These are phyloP conservation scores for Neomonachus schauinslandi DNA, from an alignment of 2,113 vertebrate genomes.

Conservation along the genomic window DNA sequence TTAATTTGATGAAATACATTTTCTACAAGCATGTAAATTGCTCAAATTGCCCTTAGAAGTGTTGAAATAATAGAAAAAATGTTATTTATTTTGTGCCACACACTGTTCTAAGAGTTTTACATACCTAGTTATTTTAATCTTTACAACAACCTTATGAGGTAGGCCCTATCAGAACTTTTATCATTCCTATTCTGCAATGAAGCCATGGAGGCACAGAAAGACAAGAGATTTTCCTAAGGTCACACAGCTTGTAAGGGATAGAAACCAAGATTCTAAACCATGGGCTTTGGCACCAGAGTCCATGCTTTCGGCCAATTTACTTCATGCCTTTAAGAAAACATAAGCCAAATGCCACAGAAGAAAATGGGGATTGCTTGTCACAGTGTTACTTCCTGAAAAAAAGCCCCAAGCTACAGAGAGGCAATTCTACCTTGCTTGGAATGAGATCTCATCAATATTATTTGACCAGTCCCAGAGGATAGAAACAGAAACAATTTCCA, in stretches of 20 bases:
- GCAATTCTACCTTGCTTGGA: not conserved
- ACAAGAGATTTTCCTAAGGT: not conserved
- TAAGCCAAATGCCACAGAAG: not conserved
- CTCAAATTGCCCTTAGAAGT: not conserved
- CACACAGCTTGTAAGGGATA: not conserved
- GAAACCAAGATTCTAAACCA: not conserved
- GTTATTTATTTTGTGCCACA: not conserved
- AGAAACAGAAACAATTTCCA: not conserved
- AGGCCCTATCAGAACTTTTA: not conserved
- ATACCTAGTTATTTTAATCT: not conserved
- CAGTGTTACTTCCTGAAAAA: not conserved
- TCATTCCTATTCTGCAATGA: not conserved
- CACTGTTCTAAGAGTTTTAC: not conserved
- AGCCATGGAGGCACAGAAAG: not conserved
- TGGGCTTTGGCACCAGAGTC: not conserved
- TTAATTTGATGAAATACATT: conserved; percentile 50
- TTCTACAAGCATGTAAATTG: conserved; percentile 20
- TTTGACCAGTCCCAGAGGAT: not conserved
- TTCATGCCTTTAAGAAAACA: not conserved
- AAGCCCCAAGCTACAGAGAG: not conserved
- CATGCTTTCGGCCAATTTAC: not conserved
- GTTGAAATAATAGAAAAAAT: not conserved
- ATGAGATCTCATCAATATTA: not conserved
- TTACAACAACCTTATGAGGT: not conserved
- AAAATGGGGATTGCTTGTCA: not conserved